Conservation (phyloP, 2,113 vertebrate genomes). For the Tonatia bakeri region DNA sequence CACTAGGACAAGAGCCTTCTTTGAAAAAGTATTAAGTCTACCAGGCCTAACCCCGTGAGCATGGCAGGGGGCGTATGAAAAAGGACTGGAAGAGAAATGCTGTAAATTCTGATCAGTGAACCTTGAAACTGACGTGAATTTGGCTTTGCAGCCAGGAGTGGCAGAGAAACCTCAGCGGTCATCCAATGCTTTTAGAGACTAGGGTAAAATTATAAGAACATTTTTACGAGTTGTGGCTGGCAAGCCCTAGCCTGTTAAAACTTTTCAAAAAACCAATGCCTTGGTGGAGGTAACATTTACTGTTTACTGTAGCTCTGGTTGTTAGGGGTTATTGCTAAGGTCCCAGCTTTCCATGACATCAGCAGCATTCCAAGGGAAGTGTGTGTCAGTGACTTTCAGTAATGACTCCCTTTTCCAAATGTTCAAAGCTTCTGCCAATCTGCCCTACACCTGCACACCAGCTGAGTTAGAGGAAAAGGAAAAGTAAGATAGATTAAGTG, state of each 20-base stretch:
- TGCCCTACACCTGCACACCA: conserved; percentile 78
- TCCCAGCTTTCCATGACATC: conserved; percentile 82
- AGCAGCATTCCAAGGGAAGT: conserved; percentile 79
- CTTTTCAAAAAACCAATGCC: conserved; percentile 71
- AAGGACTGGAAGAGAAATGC: conserved; percentile 52
- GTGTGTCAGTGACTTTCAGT: conserved; percentile 77
- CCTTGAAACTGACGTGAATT: conserved; percentile 43
- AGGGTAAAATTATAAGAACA: conserved; percentile 74
- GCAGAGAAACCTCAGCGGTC: conserved; percentile 71
- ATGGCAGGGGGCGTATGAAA: background rate
- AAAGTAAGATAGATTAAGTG: conserved; percentile 74
- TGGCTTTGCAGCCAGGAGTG: conserved; percentile 44
- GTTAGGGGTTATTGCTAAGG: conserved; percentile 79
- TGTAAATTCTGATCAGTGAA: conserved; percentile 55
- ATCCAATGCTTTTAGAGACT: conserved; percentile 73
- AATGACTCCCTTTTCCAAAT: conserved; percentile 72
- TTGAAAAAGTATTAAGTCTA: conserved; percentile 43
- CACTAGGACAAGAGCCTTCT: conserved; percentile 55
- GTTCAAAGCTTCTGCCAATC: conserved; percentile 73
- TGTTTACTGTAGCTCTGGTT: conserved; percentile 81
- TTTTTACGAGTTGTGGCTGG: conserved; percentile 81
- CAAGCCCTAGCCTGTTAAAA: conserved; percentile 73
- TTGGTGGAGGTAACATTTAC: conserved; percentile 78
- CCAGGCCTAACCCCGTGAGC: conserved; percentile 1
- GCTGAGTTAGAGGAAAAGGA: conserved; percentile 74